phyloP scores from a whole-genome alignment of 2,113 vertebrate genomes.

The Myocastor coypus region DNA sequence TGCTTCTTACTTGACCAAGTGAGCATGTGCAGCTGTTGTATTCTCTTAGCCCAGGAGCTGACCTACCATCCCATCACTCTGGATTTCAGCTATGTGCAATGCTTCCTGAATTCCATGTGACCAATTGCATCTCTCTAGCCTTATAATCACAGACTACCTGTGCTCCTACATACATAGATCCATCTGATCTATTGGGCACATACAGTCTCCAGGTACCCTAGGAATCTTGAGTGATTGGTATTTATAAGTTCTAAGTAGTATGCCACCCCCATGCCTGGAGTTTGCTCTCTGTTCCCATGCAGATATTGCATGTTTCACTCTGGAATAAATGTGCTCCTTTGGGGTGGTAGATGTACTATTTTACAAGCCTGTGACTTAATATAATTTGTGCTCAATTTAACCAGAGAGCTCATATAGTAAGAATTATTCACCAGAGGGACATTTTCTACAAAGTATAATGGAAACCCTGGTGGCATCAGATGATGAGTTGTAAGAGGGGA shows the following conservation, averaged over 20 bases:
- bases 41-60: neutral
- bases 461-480: neutral
- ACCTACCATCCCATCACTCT: neutral
- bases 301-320: neutral
- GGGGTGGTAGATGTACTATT: neutral
- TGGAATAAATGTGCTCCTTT: neutral
- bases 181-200: neutral
- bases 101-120: neutral
- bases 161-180: neutral
- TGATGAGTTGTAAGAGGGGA: neutral
- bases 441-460: slow-evolving; percentile 28
- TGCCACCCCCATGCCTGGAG: fast-evolving
- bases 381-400: neutral
- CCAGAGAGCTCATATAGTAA: neutral
- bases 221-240: neutral
- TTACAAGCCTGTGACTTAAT: neutral
- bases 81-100: neutral
- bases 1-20: neutral
- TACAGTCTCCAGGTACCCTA: neutral
- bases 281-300: neutral
- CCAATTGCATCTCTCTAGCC: neutral
- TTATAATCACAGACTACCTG: neutral
- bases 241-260: neutral
- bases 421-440: slow-evolving; percentile 4
- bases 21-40: neutral